Percentiles rank a stretch among this genome's conserved stretches.
Conservation (phyloP, 1,140 invertebrate species). For the Bombus superbus region DNA sequence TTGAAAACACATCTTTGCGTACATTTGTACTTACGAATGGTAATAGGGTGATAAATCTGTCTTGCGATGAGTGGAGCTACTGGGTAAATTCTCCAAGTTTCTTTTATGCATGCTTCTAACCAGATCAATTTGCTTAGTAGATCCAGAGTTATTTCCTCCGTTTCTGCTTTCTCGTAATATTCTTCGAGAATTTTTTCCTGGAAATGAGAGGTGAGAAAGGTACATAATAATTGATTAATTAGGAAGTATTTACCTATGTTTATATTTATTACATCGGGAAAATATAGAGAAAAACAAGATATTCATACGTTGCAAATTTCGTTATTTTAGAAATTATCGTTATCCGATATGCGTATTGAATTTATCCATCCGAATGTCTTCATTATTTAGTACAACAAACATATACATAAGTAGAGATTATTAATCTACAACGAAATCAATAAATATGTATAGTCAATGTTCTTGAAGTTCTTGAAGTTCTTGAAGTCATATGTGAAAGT, state of each 20-base stretch:
- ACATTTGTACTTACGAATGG: constrained; percentile 67
- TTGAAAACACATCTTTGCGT: background rate
- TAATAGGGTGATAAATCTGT: constrained; percentile 77
- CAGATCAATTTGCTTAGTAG: constrained; percentile 81
- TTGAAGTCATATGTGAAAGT: background rate
- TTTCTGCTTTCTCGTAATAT: constrained; percentile 79
- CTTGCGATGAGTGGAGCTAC: constrained; percentile 84
- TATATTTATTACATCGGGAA: no score
- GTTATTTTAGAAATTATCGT: background rate
- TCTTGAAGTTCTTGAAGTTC: no score
- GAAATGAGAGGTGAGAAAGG: constrained; percentile 33
- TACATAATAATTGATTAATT: no score
- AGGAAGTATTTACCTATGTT: no score
- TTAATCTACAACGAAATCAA: background rate
- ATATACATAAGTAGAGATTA: background rate
- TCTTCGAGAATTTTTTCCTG: constrained; percentile 85
- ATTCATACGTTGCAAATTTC: background rate
- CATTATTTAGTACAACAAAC: background rate
- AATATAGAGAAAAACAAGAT: no score
- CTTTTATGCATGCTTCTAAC: constrained; percentile 83
- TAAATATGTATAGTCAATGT: background rate
- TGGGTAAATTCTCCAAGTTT: constrained; percentile 82
- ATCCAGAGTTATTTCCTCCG: constrained; percentile 77
- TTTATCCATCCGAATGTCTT: background rate
- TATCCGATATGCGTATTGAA: background rate